Base-by-base conservation (phyloP, 1,140 invertebrate species). In the Euglossa dilemma region DNA sequence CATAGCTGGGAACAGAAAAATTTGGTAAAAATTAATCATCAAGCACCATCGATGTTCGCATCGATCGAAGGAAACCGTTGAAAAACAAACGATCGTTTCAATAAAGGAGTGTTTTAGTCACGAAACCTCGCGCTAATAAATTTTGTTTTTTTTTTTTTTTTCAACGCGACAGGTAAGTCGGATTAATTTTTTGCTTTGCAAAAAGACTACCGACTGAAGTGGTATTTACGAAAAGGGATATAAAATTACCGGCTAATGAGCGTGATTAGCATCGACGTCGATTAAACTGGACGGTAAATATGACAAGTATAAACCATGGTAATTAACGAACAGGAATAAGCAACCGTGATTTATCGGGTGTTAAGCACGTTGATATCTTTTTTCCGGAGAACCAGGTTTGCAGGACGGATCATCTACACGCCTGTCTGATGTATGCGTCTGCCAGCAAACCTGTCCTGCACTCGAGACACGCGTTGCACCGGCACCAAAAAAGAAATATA, bases 401-500 rank as follows among this genome's bases (percentile, higher is more conserved):
- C 59, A 6, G n/a, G 59, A 36, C 59, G 0, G 9, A 45, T 9
- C 18, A 45, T 28, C n/a, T 12, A 25, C 18, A 3, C n/a, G 6
- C 14, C 8, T 18, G 8, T 2, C 14, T 54, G 47, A 57, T 70
- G 20, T 36, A 28, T n/a, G 28, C 47, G 73, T 18, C 8, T 6
- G n/a, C 23, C 54, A 16, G n/a, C 28, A 80, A 83, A 83, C 76
- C 75, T 83, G 75, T 79, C 75, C 52, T 71, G n/a, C n/a, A 18
- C 50, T 54, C 56, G n/a, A 47, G 54, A 78, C 59, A 47, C 67
- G 43, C 43, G 80, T 75, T n/a, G 54, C 43, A 75, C 43, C 16
- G 25, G 43, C n/a, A 66, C 63, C 72, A 47, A 66, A 76, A 59
- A 76, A 69, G 52, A 64, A 83, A 71, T 77, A 71, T 47, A 69